Conservation (phyloP, 2,797 vertebrate species). For the Sardinella longiceps region DNA sequence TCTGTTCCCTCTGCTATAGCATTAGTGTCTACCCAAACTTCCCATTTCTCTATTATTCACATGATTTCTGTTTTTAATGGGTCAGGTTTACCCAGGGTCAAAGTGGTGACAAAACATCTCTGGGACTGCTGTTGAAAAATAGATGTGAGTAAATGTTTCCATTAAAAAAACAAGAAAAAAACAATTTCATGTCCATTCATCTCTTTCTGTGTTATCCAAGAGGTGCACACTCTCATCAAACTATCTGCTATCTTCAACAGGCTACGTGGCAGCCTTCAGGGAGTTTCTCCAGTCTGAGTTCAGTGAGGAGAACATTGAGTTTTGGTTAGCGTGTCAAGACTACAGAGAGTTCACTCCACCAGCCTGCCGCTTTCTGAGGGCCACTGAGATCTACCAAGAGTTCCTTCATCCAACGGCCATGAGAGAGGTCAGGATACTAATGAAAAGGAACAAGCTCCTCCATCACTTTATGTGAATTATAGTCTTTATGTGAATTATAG, state of each 20-base stretch:
- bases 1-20: too few relatives aligned
- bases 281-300: constrained; percentile 86
- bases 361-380: constrained; percentile 74
- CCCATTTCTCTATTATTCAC: neutral
- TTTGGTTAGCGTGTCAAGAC: constrained; percentile 89
- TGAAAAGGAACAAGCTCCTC: neutral
- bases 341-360: constrained; percentile 76
- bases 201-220: neutral
- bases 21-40: neutral
- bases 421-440: constrained; percentile 85
- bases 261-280: constrained; percentile 79
- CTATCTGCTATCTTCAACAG: constrained; percentile 67
- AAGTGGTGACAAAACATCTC: neutral
- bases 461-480: too few relatives aligned
- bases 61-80: neutral
- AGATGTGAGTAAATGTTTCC: constrained; percentile 61
- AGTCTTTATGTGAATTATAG: too few relatives aligned
- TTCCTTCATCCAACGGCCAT: constrained; percentile 81
- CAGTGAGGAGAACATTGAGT: constrained; percentile 90
- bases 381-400: constrained; percentile 81
- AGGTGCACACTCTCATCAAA: neutral
- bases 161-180: neutral
- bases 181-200: neutral
- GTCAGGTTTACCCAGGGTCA: neutral
- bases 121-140: constrained; percentile 64